Base-by-base conservation (phyloP, 2,797 vertebrate genomes). In the Urophycis tenuis region DNA sequence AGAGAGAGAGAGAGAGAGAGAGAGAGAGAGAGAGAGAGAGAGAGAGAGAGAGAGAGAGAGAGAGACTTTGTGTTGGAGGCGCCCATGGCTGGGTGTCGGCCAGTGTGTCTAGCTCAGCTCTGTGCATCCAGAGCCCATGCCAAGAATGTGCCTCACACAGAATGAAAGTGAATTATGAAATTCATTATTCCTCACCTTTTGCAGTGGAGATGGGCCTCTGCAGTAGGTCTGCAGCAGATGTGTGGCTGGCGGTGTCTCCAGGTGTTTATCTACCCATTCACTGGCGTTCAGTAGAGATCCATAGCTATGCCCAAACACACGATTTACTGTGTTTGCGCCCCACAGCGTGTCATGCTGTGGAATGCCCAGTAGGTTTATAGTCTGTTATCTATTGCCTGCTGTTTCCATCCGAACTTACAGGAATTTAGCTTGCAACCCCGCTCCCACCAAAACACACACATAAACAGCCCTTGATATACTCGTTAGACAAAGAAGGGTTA, bases 31-130 rank as follows among this genome's bases (percentile, higher is more conserved):
- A n/a, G n/a, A n/a, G n/a, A n/a, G n/a, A n/a, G n/a, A n/a, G n/a
- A n/a, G n/a, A n/a, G n/a, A n/a, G n/a, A n/a, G n/a, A n/a, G n/a
- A n/a, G n/a, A n/a, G n/a, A n/a, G n/a, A n/a, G n/a, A n/a, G n/a
- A n/a, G n/a, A n/a, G n/a, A n/a, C 87, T 91, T 88, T 90, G 87
- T 91, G 79, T 84, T 77, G 84, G 77, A 35, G 75, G 75, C 85
- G 81, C 80, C 77, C 77, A 79, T 77, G 71, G 76, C 82, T 90
- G 88, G 83, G 81, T 80, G 80, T n/a, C 69, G 77, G 88, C 89
- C 82, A 87, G 81, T 33, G 81, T 82, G 78, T 83, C 79, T 85
- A 15, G 39, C 80, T 14, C 67, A 34, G 72, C 75, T 73, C 36
- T 0, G 36, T 79, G 77, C 72, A 82, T 86, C 85, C 73, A 81